Evolutionary conservation across 2,888 invertebrate species (phyloP).

Genomic region (Oxycera nigricornis): DNA sequence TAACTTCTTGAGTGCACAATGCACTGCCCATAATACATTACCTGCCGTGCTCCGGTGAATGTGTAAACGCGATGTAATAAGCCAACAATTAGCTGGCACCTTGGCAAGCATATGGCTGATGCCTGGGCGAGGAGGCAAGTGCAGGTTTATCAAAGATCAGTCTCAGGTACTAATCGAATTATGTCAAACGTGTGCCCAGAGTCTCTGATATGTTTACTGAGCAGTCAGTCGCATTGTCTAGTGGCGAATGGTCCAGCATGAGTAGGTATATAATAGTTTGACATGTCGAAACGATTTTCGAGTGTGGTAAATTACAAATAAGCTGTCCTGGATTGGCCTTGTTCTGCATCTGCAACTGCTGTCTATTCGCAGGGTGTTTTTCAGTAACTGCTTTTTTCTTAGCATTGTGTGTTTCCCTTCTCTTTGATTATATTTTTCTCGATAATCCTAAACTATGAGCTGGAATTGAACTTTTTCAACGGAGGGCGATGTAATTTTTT

Average conservation of each 20-base stretch:
- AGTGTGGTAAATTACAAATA: background rate
- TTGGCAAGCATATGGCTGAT: background rate
- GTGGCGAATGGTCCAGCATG: background rate
- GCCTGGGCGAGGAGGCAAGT: background rate
- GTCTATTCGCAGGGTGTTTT: too few relatives aligned
- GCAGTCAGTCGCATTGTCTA: background rate
- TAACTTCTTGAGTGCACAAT: background rate
- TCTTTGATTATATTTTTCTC: too few relatives aligned
- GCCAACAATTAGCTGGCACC: background rate
- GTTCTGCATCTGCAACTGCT: too few relatives aligned
- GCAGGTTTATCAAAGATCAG: background rate
- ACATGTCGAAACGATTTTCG: background rate
- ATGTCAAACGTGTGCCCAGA: background rate
- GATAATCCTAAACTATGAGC: too few relatives aligned
- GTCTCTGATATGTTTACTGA: background rate
- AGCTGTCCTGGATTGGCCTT: too few relatives aligned
- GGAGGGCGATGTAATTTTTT: too few relatives aligned
- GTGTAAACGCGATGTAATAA: background rate
- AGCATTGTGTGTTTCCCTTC: too few relatives aligned
- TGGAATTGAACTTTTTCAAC: too few relatives aligned
- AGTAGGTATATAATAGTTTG: background rate
- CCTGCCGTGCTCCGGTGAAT: background rate
- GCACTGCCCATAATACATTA: slow-evolving; percentile 6
- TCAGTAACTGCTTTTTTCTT: too few relatives aligned
- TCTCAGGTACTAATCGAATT: slow-evolving; percentile 7